Conservation (phyloP, 2,797 vertebrate species). For the Nyctibius grandis region DNA sequence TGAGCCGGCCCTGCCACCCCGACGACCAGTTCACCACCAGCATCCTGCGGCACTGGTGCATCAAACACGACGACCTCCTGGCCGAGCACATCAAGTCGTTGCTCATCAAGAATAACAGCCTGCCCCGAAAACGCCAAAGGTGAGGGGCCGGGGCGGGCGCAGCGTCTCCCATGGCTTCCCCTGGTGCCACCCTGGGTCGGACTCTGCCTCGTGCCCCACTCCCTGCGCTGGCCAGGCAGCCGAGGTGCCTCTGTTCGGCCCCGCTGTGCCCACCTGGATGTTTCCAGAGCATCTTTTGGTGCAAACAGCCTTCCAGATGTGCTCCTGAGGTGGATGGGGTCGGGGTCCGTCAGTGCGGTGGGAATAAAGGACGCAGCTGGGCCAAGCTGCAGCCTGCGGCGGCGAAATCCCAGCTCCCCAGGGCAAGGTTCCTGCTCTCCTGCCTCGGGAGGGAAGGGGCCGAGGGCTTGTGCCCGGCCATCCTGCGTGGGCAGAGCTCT, state of each 20-base stretch:
- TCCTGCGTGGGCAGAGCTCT: background rate
- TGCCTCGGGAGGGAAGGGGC: background rate
- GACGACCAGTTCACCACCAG: conserved; percentile 98
- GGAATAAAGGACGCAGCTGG: background rate
- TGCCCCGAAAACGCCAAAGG: conserved; percentile 93
- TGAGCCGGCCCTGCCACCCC: conserved; percentile 89
- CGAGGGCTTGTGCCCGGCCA: background rate
- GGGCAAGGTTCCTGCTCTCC: background rate
- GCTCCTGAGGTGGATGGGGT: background rate
- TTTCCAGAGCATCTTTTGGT: background rate
- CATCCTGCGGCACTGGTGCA: conserved; percentile 92
- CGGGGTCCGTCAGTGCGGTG: fast-evolving
- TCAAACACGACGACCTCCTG: conserved; percentile 88
- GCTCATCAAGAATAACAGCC: conserved; percentile 98
- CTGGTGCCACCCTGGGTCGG: fast-evolving
- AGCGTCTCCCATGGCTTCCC: fast-evolving
- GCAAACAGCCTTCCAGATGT: background rate
- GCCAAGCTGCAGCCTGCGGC: background rate
- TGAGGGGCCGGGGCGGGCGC: background rate
- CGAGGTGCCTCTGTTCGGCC: fast-evolving
- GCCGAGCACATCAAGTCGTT: conserved; percentile 93
- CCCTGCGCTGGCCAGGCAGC: too few species aligned
- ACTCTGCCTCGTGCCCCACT: background rate
- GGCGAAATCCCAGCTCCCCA: background rate
- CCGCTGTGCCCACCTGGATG: background rate